A percentile compares a stretch with the other conserved stretches of the same genome.
Conservation (phyloP, 2,888 invertebrate species). For the Bibio marci region DNA sequence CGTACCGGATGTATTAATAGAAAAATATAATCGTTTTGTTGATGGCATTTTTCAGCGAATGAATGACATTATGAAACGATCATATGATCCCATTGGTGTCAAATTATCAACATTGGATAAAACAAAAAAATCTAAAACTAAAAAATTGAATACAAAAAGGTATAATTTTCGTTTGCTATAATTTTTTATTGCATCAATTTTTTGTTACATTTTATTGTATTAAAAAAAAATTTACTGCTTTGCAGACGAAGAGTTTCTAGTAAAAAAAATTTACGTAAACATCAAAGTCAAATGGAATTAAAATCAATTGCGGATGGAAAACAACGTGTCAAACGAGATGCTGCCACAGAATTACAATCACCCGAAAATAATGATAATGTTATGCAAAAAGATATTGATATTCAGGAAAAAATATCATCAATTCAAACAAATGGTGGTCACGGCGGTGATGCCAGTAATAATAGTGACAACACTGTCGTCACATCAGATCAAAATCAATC, state of each 20-base stretch:
- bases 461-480: conserved; percentile 8
- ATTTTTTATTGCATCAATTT: too few species aligned
- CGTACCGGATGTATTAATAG: conserved; percentile 49
- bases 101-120: conserved; percentile 39
- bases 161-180: neutral
- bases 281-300: too few species aligned
- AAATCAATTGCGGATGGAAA: too few species aligned
- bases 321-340: too few species aligned
- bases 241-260: too few species aligned
- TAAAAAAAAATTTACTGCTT: too few species aligned
- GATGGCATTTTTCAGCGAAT: conserved; percentile 68
- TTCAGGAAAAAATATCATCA: conserved; percentile 1
- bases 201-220: too few species aligned
- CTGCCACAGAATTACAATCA: too few species aligned
- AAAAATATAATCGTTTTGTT: conserved; percentile 72
- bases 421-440: neutral
- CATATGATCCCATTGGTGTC: conserved; percentile 74
- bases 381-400: too few species aligned
- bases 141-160: conserved; percentile 3
- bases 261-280: too few species aligned
- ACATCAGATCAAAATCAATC: conserved; percentile 18
- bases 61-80: conserved; percentile 59
- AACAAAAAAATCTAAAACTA: conserved; percentile 27
- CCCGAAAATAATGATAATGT: too few species aligned
- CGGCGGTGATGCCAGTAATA: neutral